phyloP scores from a whole-genome alignment of 2,113 vertebrate species.

The Grallaria varia region DNA sequence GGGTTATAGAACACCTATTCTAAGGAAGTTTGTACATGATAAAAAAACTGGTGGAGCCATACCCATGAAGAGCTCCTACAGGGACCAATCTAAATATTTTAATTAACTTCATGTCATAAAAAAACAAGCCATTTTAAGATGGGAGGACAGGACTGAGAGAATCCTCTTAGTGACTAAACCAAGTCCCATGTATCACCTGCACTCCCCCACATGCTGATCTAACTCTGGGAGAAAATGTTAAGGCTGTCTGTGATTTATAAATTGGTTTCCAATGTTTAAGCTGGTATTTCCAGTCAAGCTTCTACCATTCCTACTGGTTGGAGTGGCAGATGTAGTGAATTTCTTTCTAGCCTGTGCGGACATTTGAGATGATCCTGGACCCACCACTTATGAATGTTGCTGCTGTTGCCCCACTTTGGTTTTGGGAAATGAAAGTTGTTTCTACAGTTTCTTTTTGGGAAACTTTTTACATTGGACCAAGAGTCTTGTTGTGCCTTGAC shows the following conservation, averaged over 20 bases:
- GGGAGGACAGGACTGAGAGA: not conserved
- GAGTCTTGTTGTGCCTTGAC: not conserved
- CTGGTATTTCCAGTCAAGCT: not conserved
- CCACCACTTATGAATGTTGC: not conserved
- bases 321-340: not conserved
- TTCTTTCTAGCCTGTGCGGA: not conserved
- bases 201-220: not conserved
- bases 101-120: not conserved
- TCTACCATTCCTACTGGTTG: fast-evolving
- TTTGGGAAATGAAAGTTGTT: not conserved
- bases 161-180: not conserved
- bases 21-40: not conserved
- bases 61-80: not conserved
- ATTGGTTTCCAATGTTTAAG: not conserved
- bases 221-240: not conserved
- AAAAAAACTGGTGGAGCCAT: not conserved
- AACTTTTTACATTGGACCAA: not conserved
- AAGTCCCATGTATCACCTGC: not conserved
- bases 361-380: not conserved
- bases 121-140: not conserved
- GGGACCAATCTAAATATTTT: not conserved
- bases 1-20: not conserved
- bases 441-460: not conserved
- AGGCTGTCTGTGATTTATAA: not conserved
- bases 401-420: not conserved